These are phyloP conservation scores for Antheraea mylitta DNA, from an alignment of 1,140 invertebrate genomes.

Conservation along the genomic window DNA sequence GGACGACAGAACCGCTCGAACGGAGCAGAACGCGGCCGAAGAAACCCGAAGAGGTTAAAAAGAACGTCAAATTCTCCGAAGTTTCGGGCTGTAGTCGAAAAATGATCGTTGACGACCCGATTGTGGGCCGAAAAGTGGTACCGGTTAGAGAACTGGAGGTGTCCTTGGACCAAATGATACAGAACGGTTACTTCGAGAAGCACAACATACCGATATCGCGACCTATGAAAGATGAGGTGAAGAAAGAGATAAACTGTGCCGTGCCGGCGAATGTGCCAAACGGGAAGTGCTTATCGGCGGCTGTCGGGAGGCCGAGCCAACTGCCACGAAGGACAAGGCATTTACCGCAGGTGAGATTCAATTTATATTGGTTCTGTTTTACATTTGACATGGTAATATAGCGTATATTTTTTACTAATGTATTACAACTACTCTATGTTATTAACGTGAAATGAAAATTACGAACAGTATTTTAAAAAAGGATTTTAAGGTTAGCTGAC, in stretches of 20 bases:
- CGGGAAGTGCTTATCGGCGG: constrained; percentile 57
- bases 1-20: constrained; percentile 61
- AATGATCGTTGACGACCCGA: constrained; percentile 67
- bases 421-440: no score
- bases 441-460: no score
- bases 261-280: constrained; percentile 42
- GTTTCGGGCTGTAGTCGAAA: constrained; percentile 71
- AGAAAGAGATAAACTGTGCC: constrained; percentile 35
- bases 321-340: constrained; percentile 59
- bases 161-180: constrained; percentile 73
- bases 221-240: constrained; percentile 29
- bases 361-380: no score
- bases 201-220: constrained; percentile 68
- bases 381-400: neutral
- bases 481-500: no score
- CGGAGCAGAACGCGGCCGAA: constrained; percentile 40
- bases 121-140: constrained; percentile 61
- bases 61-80: constrained; percentile 77
- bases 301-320: constrained; percentile 32
- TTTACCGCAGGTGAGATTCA: constrained; percentile 65
- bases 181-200: constrained; percentile 73
- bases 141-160: constrained; percentile 73
- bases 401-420: no score
- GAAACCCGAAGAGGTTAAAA: constrained; percentile 59
- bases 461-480: no score